These are phyloP conservation scores for Cabera pusaria DNA, from an alignment of 2,888 invertebrate species.

Conservation along the genomic window DNA sequence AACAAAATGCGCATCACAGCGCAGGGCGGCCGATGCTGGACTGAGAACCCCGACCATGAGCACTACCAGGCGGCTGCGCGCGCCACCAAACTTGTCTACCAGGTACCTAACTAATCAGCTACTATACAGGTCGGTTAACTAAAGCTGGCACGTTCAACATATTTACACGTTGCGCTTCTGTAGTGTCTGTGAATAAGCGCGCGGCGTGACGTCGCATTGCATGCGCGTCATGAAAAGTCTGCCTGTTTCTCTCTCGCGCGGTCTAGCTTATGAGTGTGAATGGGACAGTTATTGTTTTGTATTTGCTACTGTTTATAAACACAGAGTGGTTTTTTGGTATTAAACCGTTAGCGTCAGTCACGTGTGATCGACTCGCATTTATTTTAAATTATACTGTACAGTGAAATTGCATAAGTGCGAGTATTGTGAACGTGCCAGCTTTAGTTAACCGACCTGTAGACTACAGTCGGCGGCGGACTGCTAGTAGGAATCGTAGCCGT, in stretches of 20 bases:
- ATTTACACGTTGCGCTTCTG: slow-evolving; percentile 6
- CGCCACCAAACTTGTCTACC: slow-evolving; percentile 93
- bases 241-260: no score
- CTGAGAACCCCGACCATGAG: slow-evolving; percentile 95
- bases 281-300: not conserved
- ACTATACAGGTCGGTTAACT: no score
- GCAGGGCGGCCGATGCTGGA: slow-evolving; percentile 95
- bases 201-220: slow-evolving; percentile 7
- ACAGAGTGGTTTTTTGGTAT: no score
- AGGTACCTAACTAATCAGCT: slow-evolving; percentile 62
- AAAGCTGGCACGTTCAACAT: slow-evolving; percentile 3
- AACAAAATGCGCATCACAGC: slow-evolving; percentile 91
- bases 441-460: no score
- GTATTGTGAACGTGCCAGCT: no score
- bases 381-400: not conserved
- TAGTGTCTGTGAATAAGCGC: slow-evolving; percentile 11
- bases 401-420: not conserved
- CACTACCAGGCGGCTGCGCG: slow-evolving; percentile 95
- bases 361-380: no score
- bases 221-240: slow-evolving; percentile 6
- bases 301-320: no score
- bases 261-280: no score
- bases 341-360: no score
- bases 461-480: no score
- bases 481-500: no score